Evolutionary conservation across 1,140 invertebrate species (phyloP).

Genomic region (Apis laboriosa): DNA sequence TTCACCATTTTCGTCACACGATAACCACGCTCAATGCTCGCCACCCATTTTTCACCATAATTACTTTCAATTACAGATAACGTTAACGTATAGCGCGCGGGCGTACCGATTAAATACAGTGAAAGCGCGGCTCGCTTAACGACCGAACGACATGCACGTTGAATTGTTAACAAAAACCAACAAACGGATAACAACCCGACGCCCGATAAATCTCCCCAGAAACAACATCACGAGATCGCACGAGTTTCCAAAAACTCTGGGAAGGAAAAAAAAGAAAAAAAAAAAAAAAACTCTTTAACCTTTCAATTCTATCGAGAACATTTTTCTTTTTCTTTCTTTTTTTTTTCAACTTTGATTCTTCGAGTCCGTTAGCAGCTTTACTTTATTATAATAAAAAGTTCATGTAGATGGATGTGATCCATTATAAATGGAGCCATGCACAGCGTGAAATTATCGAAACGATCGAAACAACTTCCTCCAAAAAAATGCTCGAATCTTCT

Average conservation of each 20-base stretch:
- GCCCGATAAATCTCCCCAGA: conserved; percentile 7
- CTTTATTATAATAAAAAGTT: too few species aligned
- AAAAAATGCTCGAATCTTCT: too few species aligned
- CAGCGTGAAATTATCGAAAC: too few species aligned
- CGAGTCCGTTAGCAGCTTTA: too few species aligned
- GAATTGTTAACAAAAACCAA: conserved; percentile 46
- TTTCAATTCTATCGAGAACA: too few species aligned
- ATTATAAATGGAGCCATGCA: too few species aligned
- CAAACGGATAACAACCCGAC: conserved; percentile 23
- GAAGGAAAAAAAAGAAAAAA: background rate
- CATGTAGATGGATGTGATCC: too few species aligned
- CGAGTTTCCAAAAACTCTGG: background rate
- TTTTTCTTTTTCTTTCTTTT: too few species aligned
- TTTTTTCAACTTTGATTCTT: too few species aligned
- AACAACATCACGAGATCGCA: background rate
- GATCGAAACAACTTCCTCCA: too few species aligned
- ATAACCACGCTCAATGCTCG: conserved; percentile 20
- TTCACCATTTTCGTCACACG: conserved; percentile 10
- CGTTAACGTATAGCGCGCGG: conserved; percentile 28
- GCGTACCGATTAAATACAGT: conserved; percentile 24
- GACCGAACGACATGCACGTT: conserved; percentile 28
- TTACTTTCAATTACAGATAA: conserved; percentile 51
- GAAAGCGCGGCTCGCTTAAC: conserved; percentile 27
- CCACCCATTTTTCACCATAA: conserved; percentile 40
- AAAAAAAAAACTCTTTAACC: background rate